These are phyloP conservation scores for Esox niger DNA, from an alignment of 2,113 vertebrate species.

Conservation along the genomic window DNA sequence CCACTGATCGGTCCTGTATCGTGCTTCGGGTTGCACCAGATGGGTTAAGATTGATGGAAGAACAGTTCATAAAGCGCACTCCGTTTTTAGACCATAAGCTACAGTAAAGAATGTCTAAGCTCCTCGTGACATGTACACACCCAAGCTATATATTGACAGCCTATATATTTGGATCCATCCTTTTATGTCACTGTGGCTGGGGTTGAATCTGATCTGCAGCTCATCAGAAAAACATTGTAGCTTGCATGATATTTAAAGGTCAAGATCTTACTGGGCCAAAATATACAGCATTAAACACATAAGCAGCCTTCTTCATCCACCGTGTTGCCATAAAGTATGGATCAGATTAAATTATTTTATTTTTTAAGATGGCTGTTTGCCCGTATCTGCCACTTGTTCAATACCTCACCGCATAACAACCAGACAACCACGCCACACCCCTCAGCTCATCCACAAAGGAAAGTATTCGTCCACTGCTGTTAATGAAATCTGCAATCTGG, in stretches of 20 bases:
- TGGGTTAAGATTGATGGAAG: not conserved
- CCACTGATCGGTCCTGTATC: conserved; percentile 16
- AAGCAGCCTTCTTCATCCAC: too few species aligned
- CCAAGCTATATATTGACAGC: not conserved
- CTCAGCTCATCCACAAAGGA: conserved; percentile 26
- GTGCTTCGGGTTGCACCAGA: conserved; percentile 8
- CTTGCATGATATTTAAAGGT: too few species aligned
- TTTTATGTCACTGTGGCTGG: conserved; percentile 3
- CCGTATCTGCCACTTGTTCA: not conserved
- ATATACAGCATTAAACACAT: too few species aligned
- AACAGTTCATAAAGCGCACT: not conserved
- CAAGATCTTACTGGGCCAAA: too few species aligned
- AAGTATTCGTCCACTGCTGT: conserved; percentile 41
- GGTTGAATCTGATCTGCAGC: too few species aligned
- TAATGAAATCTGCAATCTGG: not conserved
- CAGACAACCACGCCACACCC: conserved; percentile 29
- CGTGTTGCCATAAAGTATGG: too few species aligned
- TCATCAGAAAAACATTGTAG: too few species aligned
- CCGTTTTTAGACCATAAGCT: not conserved
- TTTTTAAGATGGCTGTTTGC: too few species aligned
- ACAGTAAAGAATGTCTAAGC: not conserved
- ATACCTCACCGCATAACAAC: conserved; percentile 28
- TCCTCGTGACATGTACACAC: not conserved
- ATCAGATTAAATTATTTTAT: too few species aligned
- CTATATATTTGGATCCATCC: not conserved